phyloP scores from a whole-genome alignment of 2,113 vertebrate genomes.

The Pterocles gutturalis region DNA sequence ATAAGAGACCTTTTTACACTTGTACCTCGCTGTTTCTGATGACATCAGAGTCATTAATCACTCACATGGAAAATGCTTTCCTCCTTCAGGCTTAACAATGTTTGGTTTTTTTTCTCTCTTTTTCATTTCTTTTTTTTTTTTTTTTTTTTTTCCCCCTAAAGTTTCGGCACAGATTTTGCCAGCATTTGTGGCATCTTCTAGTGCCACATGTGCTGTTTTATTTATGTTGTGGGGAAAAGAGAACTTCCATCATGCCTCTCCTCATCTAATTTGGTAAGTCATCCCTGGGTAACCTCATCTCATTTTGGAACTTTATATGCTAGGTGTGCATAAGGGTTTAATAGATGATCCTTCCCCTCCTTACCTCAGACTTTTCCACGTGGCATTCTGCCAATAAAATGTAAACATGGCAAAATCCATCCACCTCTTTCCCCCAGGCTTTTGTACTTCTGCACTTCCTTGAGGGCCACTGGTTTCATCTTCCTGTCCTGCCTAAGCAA shows the following conservation, averaged over 20 bases:
- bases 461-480: neutral
- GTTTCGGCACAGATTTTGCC: neutral
- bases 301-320: neutral
- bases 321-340: neutral
- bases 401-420: neutral
- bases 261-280: neutral
- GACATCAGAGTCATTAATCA: neutral
- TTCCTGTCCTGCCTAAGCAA: neutral
- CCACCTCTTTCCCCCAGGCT: neutral
- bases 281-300: neutral
- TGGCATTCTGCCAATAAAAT: neutral
- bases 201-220: neutral
- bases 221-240: neutral
- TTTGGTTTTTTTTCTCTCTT: neutral
- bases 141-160: rapidly evolving
- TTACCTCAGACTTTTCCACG: neutral
- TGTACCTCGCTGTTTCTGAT: neutral
- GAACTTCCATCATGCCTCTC: neutral
- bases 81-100: neutral
- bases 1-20: neutral
- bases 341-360: neutral
- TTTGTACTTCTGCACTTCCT: neutral
- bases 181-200: neutral
- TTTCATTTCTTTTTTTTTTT: no score
- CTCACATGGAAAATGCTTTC: neutral